A percentile compares a stretch with the other conserved stretches of the same genome.
These are phyloP conservation scores for Anadara kagoshimensis DNA, from an alignment of 1,140 invertebrate genomes.

Conservation along the genomic window DNA sequence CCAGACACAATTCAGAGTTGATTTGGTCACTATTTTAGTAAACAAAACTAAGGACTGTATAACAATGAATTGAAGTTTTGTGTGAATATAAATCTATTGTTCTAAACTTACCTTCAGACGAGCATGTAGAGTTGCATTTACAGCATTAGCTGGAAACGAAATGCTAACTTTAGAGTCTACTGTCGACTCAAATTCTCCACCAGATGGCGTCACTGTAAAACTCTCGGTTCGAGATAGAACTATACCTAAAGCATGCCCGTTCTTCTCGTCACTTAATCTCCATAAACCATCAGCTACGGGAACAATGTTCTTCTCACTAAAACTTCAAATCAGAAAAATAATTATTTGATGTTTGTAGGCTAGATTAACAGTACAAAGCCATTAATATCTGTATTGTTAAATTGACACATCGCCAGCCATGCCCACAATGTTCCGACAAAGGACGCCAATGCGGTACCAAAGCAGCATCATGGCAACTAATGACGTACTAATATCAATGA, in stretches of 20 bases:
- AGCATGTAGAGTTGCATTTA: conserved; percentile 47
- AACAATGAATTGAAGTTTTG: too few species aligned
- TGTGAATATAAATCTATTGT: too few species aligned
- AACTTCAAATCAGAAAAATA: conserved; percentile 28
- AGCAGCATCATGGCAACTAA: too few species aligned
- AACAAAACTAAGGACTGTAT: too few species aligned
- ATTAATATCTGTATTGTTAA: too few species aligned
- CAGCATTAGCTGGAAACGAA: conserved; percentile 57
- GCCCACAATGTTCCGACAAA: too few species aligned
- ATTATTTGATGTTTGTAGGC: neutral
- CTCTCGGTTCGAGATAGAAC: conserved; percentile 55
- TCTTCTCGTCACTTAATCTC: conserved; percentile 47
- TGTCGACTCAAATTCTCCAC: conserved; percentile 61
- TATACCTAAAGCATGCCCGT: conserved; percentile 20
- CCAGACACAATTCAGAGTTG: too few species aligned
- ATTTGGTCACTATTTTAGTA: too few species aligned
- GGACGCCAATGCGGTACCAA: too few species aligned
- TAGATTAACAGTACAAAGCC: too few species aligned
- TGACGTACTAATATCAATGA: too few species aligned
- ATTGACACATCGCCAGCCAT: too few species aligned
- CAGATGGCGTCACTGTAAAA: conserved; percentile 63
- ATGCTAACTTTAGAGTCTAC: conserved; percentile 56
- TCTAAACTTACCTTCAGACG: conserved; percentile 59
- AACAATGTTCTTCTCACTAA: conserved; percentile 47
- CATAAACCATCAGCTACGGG: conserved; percentile 50